Conservation (phyloP, 2,888 invertebrate species). For the Agrochola circellaris region DNA sequence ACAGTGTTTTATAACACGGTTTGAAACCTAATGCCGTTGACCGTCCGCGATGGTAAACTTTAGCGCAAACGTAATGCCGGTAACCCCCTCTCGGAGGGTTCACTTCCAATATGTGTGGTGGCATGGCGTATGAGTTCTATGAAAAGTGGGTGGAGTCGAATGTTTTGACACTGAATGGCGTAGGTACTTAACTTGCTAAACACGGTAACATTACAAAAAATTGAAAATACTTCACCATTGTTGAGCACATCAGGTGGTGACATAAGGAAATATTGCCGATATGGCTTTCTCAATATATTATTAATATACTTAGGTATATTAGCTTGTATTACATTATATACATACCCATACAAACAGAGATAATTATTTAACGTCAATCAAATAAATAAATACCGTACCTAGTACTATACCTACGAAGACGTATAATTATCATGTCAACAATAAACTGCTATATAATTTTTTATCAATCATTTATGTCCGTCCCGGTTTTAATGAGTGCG, state of each 20-base stretch:
- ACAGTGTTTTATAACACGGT: no score
- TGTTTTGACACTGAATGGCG: not conserved
- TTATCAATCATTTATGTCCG: slow-evolving; percentile 36
- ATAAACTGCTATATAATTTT: slow-evolving; percentile 11
- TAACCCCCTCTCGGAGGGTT: no score
- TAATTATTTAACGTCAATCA: not conserved
- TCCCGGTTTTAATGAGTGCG: slow-evolving; percentile 32
- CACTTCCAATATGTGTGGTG: no score
- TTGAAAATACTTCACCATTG: not conserved
- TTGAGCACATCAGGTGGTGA: no score
- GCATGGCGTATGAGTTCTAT: no score
- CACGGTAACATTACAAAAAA: not conserved
- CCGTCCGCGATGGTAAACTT: no score
- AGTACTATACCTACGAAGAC: not conserved
- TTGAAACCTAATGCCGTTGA: no score
- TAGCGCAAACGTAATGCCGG: no score
- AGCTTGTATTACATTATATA: not conserved
- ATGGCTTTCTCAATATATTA: not conserved
- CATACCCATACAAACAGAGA: not conserved
- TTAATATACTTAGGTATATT: no score
- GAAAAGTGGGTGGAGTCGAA: no score
- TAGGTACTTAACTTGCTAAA: not conserved
- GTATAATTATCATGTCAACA: slow-evolving; percentile 7
- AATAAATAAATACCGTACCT: not conserved
- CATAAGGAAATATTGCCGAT: not conserved